Percentiles rank a stretch among this genome's conserved stretches.
phyloP scores from a whole-genome alignment of 2,888 invertebrate species.

The Phymatocera aterrima region DNA sequence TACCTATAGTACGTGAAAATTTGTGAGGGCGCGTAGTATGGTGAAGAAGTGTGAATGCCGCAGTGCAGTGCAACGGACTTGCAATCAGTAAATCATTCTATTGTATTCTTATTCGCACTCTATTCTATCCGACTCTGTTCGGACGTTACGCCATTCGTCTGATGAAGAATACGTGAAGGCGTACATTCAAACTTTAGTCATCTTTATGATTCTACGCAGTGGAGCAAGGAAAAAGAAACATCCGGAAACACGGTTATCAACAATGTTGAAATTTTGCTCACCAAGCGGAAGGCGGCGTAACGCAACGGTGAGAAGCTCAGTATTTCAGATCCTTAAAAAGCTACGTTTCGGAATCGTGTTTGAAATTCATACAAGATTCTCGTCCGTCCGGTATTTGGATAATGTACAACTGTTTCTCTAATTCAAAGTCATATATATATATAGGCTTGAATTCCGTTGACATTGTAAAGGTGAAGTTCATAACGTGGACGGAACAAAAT shows the following conservation, averaged over 20 bases:
- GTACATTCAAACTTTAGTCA: background rate
- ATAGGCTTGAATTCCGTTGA: too few relatives aligned
- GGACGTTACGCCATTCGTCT: background rate
- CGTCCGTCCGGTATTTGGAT: too few relatives aligned
- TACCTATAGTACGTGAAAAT: background rate
- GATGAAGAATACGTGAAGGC: too few relatives aligned
- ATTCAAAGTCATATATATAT: too few relatives aligned
- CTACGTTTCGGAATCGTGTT: too few relatives aligned
- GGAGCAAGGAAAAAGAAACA: background rate
- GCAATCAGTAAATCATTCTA: background rate
- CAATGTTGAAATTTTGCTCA: constrained; percentile 80
- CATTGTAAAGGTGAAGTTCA: too few relatives aligned
- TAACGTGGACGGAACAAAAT: too few relatives aligned
- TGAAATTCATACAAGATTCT: background rate
- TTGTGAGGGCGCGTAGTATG: constrained; percentile 6
- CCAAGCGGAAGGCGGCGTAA: constrained; percentile 78
- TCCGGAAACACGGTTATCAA: background rate
- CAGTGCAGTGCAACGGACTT: constrained; percentile 45
- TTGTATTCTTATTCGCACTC: too few relatives aligned
- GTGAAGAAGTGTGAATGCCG: constrained; percentile 26
- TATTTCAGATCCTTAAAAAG: constrained; percentile 14
- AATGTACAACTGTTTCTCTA: too few relatives aligned
- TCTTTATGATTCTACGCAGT: background rate
- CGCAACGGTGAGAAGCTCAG: constrained; percentile 72
- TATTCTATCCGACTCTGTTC: too few relatives aligned